A percentile compares a stretch with the other conserved stretches of the same genome.
These are phyloP conservation scores for Oreohelix idahoensis DNA, from an alignment of 1,140 invertebrate genomes.

Conservation along the genomic window DNA sequence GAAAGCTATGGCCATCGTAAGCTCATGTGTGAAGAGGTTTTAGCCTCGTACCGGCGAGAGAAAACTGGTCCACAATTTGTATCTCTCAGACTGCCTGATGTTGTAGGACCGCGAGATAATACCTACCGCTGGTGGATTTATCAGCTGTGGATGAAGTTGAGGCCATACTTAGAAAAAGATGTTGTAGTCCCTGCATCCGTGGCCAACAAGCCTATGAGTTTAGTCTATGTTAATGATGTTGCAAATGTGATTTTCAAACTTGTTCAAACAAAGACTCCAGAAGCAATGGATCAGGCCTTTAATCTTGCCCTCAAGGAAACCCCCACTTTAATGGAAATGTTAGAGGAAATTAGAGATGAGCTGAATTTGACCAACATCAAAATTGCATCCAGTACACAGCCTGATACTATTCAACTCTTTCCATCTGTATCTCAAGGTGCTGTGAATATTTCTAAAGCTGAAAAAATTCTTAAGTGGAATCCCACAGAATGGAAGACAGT, in stretches of 20 bases:
- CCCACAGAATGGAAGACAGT: slow-evolving; percentile 68
- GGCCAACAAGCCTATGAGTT: slow-evolving; percentile 68
- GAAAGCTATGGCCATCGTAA: slow-evolving; percentile 74
- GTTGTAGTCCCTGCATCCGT: slow-evolving; percentile 65
- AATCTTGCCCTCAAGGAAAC: slow-evolving; percentile 72
- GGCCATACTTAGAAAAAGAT: slow-evolving; percentile 52
- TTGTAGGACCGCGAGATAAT: slow-evolving; percentile 74
- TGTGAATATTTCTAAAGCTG: slow-evolving; percentile 71
- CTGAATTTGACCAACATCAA: slow-evolving; percentile 56
- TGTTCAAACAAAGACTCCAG: slow-evolving; percentile 39
- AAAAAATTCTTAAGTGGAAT: slow-evolving; percentile 66
- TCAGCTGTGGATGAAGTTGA: slow-evolving; percentile 74
- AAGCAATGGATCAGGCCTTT: slow-evolving; percentile 68
- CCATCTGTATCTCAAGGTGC: slow-evolving; percentile 74
- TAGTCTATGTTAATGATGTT: slow-evolving; percentile 74
- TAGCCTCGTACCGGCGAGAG: slow-evolving; percentile 51
- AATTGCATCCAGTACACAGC: slow-evolving; percentile 55
- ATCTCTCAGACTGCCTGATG: slow-evolving; percentile 74
- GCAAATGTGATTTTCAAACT: slow-evolving; percentile 66
- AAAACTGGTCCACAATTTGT: slow-evolving; percentile 69
- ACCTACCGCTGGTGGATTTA: slow-evolving; percentile 75
- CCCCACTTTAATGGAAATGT: slow-evolving; percentile 61
- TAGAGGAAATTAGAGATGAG: slow-evolving; percentile 60
- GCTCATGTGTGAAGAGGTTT: slow-evolving; percentile 72
- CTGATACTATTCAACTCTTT: slow-evolving; percentile 67